Evolutionary conservation across 2,888 invertebrate genomes (phyloP), one percentile per base, ranked within the genome.

Genomic region (Parapristionchus giblindavisi): DNA sequence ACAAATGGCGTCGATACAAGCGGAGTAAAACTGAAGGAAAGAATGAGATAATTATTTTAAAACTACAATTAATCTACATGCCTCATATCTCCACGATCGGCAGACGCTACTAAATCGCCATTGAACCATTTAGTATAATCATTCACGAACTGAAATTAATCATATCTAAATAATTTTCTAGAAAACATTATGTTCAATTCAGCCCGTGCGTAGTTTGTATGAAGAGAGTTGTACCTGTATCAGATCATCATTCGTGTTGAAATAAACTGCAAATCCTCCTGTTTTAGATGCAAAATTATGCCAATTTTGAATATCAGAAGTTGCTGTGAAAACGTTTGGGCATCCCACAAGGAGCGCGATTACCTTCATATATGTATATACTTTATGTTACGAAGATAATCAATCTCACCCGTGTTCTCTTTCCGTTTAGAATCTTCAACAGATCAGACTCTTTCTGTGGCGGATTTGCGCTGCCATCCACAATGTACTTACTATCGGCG

Each of bases 201-300:
- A n/a, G n/a, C n/a, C n/a, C n/a, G n/a, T n/a, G n/a, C n/a, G n/a
- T n/a, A n/a, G n/a, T n/a, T n/a, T n/a, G n/a, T n/a, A n/a, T n/a
- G n/a, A 0, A 11, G 56, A 54, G n/a, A 43, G 11, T 11, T n/a
- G 3, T 6, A 65, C 63, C 21, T 65, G 27, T 5, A 43, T 65
- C 63, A 71, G 21, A 0, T 48, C 24, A 27, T 17, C 24, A 3
- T 36, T 14, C 11, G 38, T n/a, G 0, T n/a, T 2, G 21, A 71
- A 71, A 21, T 71, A 32, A 6, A 71, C 29, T 1, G 36, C 70
- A 21, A 71, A 71, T 56, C 70, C 70, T 38, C 70, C 70, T 0
- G 70, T 71, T 29, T 38, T 24, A 17, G 24, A 2, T 3, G 70
- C 70, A 1, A 36, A 1, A 0, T 14, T 21, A 5, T 71, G 3